Evolutionary conservation across 2,888 invertebrate species (phyloP).

Genomic region (Agrochola lota): DNA sequence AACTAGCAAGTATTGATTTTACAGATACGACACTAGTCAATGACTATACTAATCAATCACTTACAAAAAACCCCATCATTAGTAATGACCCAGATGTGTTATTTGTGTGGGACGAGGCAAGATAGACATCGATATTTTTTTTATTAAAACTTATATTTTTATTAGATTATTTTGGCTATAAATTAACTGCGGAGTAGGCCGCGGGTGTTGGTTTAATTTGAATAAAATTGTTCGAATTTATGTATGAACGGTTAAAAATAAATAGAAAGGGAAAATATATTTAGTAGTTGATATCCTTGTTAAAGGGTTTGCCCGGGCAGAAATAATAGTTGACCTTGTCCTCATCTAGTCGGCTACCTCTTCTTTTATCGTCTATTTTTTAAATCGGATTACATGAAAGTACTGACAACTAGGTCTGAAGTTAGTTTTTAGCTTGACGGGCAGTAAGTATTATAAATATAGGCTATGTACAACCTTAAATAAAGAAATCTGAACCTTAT

Average conservation of each 20-base stretch:
- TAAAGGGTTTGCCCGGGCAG: not conserved
- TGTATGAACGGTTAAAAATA: not conserved
- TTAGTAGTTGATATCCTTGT: too few species aligned
- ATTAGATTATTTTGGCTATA: not conserved
- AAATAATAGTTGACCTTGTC: not conserved
- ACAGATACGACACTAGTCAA: not conserved
- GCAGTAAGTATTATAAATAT: too few species aligned
- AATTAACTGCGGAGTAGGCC: not conserved
- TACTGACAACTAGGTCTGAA: not conserved
- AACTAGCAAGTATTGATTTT: conserved; percentile 16
- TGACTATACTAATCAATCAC: conserved; percentile 4
- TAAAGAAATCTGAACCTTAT: not conserved
- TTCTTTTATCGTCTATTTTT: not conserved
- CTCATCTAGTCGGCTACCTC: too few species aligned
- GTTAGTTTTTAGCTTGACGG: not conserved
- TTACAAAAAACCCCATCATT: not conserved
- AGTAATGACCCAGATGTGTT: not conserved
- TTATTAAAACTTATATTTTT: not conserved
- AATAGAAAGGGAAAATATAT: too few species aligned
- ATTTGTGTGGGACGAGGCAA: conserved; percentile 9
- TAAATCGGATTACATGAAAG: not conserved
- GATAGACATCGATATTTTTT: not conserved
- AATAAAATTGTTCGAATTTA: not conserved
- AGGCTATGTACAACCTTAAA: not conserved
- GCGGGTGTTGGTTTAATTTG: not conserved